These are phyloP conservation scores for Nothoprocta perdicaria DNA, from an alignment of 2,113 vertebrate species.

Conservation along the genomic window DNA sequence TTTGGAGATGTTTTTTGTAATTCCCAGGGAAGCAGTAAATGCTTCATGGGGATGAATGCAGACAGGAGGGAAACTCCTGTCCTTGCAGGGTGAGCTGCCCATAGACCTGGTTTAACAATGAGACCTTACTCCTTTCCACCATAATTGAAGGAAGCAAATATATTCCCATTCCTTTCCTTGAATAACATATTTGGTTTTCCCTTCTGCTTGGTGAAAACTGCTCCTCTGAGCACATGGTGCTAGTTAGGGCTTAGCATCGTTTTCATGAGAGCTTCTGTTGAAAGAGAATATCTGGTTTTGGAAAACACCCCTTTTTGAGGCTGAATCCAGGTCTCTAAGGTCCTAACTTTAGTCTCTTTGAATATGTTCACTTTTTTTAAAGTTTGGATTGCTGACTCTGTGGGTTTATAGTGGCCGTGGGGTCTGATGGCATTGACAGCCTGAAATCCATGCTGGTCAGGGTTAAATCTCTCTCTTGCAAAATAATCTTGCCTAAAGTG, in stretches of 20 bases:
- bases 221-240: neutral
- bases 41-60: neutral
- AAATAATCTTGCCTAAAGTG: neutral
- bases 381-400: neutral
- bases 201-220: neutral
- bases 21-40: neutral
- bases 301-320: too few species aligned
- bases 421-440: neutral
- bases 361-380: neutral
- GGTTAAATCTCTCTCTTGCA: neutral
- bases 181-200: neutral
- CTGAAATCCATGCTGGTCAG: neutral
- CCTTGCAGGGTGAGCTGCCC: too few species aligned
- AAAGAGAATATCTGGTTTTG: neutral
- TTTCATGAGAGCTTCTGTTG: neutral
- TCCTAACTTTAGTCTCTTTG: neutral
- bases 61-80: neutral
- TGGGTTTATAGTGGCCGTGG: neutral
- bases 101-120: neutral
- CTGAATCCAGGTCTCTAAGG: neutral
- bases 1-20: neutral
- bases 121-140: neutral
- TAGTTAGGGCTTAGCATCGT: neutral
- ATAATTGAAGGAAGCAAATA: neutral
- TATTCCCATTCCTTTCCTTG: neutral